phyloP scores from a whole-genome alignment of 2,113 vertebrate genomes.

The Ceyx margarethae region DNA sequence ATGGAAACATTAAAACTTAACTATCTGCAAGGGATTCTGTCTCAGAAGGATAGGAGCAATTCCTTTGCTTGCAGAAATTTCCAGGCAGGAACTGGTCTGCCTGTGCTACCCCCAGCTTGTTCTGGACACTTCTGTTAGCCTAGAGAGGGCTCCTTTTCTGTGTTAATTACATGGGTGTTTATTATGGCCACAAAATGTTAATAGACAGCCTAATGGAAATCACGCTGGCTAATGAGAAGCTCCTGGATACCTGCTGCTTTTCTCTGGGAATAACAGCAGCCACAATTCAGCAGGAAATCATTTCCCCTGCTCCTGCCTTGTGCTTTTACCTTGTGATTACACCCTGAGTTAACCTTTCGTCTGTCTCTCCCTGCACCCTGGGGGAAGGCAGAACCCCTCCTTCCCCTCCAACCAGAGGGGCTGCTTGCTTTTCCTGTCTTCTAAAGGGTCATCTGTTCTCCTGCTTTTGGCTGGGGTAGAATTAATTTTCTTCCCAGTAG shows the following conservation, averaged over 20 bases:
- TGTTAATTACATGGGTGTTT: slow-evolving; percentile 56
- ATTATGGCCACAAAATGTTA: slow-evolving; percentile 48
- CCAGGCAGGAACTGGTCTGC: background rate
- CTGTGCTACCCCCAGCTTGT: background rate
- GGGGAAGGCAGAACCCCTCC: slow-evolving; percentile 12
- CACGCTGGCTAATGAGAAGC: slow-evolving; percentile 52
- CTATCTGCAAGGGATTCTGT: background rate
- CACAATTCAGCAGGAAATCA: slow-evolving; percentile 17
- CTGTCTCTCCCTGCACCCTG: background rate
- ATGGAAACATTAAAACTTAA: background rate
- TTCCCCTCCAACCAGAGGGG: background rate
- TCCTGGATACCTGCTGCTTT: slow-evolving; percentile 37
- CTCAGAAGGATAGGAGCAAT: background rate
- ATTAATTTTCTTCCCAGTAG: background rate
- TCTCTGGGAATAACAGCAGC: slow-evolving; percentile 11
- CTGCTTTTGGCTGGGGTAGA: background rate
- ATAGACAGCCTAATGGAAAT: slow-evolving; percentile 53
- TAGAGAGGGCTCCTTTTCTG: background rate
- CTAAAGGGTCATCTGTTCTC: slow-evolving; percentile 4
- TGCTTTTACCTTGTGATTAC: slow-evolving; percentile 1
- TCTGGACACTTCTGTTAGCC: background rate
- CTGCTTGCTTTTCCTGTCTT: slow-evolving; percentile 4
- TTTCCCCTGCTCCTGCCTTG: background rate
- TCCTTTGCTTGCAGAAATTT: background rate
- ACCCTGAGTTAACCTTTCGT: slow-evolving; percentile 34